Percentiles rank a stretch among this genome's conserved stretches.
Conservation (phyloP, 2,113 vertebrate genomes). For the Ciconia boyciana region DNA sequence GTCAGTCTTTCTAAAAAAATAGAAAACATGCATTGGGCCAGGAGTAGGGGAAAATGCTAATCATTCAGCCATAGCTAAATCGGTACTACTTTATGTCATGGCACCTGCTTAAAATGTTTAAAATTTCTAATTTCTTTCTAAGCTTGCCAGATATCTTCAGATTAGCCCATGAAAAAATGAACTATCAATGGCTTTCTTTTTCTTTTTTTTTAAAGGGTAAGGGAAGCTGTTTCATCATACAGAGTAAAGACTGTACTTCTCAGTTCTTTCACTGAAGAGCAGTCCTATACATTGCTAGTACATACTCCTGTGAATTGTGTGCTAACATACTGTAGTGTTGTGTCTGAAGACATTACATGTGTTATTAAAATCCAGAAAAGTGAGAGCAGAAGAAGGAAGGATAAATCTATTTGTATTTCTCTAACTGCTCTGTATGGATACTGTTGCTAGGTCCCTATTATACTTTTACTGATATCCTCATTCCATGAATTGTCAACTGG, state of each 20-base stretch:
- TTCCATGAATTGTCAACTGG: neutral
- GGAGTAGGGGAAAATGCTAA: neutral
- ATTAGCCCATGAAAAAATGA: neutral
- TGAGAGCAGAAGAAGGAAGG: neutral
- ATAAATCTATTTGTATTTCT: neutral
- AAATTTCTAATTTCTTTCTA: constrained; percentile 39
- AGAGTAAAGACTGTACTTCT: neutral
- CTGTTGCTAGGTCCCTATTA: neutral
- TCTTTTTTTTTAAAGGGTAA: neutral
- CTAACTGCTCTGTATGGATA: neutral
- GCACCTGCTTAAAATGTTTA: constrained; percentile 27
- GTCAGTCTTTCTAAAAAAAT: neutral
- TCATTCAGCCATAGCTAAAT: neutral
- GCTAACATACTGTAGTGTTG: neutral
- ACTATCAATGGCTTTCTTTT: neutral
- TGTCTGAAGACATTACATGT: neutral
- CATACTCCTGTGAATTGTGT: neutral
- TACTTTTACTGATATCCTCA: neutral
- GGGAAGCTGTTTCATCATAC: constrained; percentile 16
- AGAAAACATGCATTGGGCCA: neutral
- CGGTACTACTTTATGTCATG: constrained; percentile 3
- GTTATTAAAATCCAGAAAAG: neutral
- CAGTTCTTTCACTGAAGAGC: constrained; percentile 16
- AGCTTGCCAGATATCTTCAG: constrained; percentile 44
- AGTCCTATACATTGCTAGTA: neutral